Conservation (phyloP, 2,888 invertebrate species). For the Drepana falcataria region DNA sequence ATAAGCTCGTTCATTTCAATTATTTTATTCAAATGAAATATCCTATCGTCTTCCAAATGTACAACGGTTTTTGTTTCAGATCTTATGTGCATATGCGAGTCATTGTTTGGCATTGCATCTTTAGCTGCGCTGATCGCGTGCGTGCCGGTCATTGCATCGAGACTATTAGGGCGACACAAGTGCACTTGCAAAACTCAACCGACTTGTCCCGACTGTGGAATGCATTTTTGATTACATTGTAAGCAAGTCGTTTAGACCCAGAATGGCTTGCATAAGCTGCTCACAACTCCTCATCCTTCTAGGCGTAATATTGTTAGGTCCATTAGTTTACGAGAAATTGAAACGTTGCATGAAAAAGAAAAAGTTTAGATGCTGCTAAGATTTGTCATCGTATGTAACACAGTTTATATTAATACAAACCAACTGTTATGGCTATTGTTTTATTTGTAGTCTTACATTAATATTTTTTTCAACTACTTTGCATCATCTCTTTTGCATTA, state of each 20-base stretch:
- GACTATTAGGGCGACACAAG: constrained; percentile 5
- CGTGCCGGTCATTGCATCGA: constrained; percentile 9
- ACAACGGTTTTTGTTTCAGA: constrained; percentile 48
- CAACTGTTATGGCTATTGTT: neutral
- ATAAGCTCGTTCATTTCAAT: constrained; percentile 22
- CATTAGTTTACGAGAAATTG: neutral
- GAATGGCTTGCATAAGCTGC: neutral
- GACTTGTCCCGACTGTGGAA: constrained; percentile 37
- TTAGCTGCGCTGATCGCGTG: constrained; percentile 13
- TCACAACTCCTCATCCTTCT: neutral
- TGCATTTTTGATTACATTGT: constrained; percentile 10
- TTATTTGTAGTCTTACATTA: neutral
- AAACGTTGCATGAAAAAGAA: neutral
- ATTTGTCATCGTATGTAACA: neutral
- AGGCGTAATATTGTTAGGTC: neutral
- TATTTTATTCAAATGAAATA: constrained; percentile 9
- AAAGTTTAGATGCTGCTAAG: neutral
- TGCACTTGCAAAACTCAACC: constrained; percentile 12
- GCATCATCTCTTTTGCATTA: neutral
- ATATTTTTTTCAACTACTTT: neutral
- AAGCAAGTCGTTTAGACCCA: neutral
- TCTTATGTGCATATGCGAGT: constrained; percentile 17
- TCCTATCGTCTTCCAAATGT: constrained; percentile 38
- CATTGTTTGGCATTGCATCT: constrained; percentile 14
- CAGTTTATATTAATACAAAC: neutral